Evolutionary conservation across 2,113 vertebrate genomes (phyloP).

Genomic region (Pelodiscus sinensis): DNA sequence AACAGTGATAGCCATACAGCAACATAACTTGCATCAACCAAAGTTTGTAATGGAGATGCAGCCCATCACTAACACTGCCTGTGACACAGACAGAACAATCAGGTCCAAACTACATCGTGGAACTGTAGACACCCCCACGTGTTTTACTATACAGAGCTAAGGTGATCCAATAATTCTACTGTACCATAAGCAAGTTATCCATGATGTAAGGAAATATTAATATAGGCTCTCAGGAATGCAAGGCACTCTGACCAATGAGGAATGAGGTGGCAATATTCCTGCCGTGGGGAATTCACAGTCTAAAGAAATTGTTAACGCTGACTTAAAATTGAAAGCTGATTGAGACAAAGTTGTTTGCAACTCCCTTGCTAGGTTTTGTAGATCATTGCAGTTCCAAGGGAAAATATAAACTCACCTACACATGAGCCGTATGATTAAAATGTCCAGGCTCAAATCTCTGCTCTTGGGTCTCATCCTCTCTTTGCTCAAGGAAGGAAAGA

Average conservation of each 20-base stretch:
- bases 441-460: background rate
- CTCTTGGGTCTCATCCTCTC: too few relatives aligned
- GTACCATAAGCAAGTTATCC: background rate
- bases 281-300: background rate
- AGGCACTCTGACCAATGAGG: background rate
- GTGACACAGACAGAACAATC: background rate
- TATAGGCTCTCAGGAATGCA: background rate
- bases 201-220: background rate
- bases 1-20: background rate
- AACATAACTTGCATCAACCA: background rate
- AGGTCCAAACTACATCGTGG: background rate
- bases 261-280: background rate
- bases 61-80: background rate
- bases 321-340: background rate
- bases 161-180: background rate
- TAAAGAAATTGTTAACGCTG: background rate
- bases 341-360: background rate
- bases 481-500: background rate
- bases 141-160: background rate
- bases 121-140: background rate
- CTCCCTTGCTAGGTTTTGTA: background rate
- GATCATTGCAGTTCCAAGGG: background rate
- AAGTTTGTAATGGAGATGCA: background rate
- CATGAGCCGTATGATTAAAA: background rate
- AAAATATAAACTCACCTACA: background rate